phyloP scores from a whole-genome alignment of 1,140 invertebrate species.

The Elymnias hypermnestra region DNA sequence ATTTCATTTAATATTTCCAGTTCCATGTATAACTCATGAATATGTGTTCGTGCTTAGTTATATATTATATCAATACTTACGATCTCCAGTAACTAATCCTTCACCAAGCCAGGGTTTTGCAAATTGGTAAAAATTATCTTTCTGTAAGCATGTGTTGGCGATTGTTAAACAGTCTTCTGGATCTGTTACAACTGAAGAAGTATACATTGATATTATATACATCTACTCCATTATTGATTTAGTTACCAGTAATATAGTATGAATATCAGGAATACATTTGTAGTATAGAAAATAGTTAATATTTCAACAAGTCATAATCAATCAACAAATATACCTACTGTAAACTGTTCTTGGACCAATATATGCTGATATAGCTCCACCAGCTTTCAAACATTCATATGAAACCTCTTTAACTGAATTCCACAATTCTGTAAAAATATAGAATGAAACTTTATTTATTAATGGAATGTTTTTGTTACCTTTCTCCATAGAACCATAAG shows the following conservation, averaged over 20 bases:
- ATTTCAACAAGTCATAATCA: too few species aligned
- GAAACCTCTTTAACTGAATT: conserved; percentile 20
- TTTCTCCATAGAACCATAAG: too few species aligned
- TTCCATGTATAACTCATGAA: background rate
- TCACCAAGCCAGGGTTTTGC: conserved; percentile 51
- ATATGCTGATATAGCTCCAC: background rate
- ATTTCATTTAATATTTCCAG: too few species aligned
- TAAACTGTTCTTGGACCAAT: background rate
- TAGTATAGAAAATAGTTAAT: too few species aligned
- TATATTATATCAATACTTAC: conserved; percentile 16
- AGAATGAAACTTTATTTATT: background rate
- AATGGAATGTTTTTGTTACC: background rate
- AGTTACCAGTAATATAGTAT: too few species aligned
- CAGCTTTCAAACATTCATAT: conserved; percentile 10
- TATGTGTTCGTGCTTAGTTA: background rate
- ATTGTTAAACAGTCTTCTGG: conserved; percentile 46
- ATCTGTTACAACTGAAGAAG: conserved; percentile 14
- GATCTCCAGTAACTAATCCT: conserved; percentile 42
- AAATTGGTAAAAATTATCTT: conserved; percentile 44
- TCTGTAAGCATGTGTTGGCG: conserved; percentile 42
- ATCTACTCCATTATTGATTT: too few species aligned
- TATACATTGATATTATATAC: too few species aligned
- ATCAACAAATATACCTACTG: too few species aligned
- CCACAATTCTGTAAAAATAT: conserved; percentile 25
- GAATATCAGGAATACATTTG: too few species aligned